These are phyloP conservation scores for Nymphicus hollandicus DNA, from an alignment of 2,113 vertebrate species.

Conservation along the genomic window DNA sequence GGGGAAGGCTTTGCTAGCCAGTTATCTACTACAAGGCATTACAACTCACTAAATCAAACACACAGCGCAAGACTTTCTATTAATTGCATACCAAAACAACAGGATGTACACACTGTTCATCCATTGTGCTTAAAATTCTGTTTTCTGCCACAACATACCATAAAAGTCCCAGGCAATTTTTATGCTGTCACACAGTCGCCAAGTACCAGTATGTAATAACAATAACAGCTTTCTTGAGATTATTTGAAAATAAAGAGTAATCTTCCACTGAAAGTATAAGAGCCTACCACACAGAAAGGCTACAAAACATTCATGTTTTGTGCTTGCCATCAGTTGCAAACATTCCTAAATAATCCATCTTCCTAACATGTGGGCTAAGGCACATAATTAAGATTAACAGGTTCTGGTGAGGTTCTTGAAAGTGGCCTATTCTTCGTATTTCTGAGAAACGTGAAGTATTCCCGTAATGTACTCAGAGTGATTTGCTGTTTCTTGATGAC, in stretches of 20 bases:
- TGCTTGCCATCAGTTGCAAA: background rate
- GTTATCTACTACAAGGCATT: conserved; percentile 42
- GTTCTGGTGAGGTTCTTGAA: conserved; percentile 9
- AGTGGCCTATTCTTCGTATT: background rate
- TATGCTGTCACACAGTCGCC: background rate
- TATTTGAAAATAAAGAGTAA: background rate
- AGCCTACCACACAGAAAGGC: background rate
- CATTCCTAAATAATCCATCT: background rate
- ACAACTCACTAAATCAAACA: conserved; percentile 63
- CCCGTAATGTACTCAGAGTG: background rate
- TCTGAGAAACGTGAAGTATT: conserved; percentile 52
- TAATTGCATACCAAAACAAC: conserved; percentile 56
- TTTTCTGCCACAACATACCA: conserved; percentile 1
- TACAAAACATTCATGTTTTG: background rate
- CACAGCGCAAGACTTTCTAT: conserved; percentile 42
- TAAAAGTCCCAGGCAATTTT: conserved; percentile 21
- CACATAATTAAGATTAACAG: conserved; percentile 31
- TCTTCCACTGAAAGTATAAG: background rate
- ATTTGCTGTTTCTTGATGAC: conserved; percentile 36
- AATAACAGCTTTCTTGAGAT: background rate
- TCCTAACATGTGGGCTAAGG: background rate
- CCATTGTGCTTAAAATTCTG: conserved; percentile 8
- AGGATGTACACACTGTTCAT: conserved; percentile 22
- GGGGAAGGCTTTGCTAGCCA: conserved; percentile 11
- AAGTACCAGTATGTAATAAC: background rate